Percentiles rank a stretch among this genome's conserved stretches.
phyloP scores from a whole-genome alignment of 2,113 vertebrate genomes.

The Chlorocebus sabaeus region DNA sequence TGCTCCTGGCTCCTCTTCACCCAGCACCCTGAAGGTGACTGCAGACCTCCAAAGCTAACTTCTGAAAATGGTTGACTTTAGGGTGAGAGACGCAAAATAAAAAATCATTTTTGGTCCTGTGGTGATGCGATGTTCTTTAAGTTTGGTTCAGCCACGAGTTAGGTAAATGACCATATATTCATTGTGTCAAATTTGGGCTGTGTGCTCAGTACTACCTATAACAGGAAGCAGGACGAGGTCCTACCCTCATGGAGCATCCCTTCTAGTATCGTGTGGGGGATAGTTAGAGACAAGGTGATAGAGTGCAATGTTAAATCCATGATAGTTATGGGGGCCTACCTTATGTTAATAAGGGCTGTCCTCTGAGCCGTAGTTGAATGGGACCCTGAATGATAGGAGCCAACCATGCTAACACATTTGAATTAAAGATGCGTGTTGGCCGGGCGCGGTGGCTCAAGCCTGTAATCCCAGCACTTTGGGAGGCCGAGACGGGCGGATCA shows the following conservation, averaged over 20 bases:
- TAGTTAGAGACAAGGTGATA: not conserved
- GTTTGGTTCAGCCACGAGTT: not conserved
- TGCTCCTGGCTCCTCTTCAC: not conserved
- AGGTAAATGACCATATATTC: not conserved
- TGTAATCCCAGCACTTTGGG: too few relatives aligned
- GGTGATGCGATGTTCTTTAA: not conserved
- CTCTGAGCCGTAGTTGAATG: not conserved
- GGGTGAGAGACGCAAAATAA: not conserved
- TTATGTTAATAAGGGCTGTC: not conserved
- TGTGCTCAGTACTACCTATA: not conserved
- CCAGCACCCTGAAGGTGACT: not conserved
- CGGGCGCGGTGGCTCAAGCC: too few relatives aligned
- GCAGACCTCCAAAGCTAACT: not conserved
- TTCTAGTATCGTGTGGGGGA: not conserved
- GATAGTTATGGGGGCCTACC: not conserved
- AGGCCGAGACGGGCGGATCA: too few relatives aligned
- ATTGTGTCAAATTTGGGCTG: not conserved
- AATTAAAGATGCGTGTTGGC: not conserved
- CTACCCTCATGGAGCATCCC: not conserved
- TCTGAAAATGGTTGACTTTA: not conserved
- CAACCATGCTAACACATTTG: not conserved
- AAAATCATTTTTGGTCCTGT: not conserved
- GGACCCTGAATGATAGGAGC: not conserved
- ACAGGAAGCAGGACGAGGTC: not conserved
- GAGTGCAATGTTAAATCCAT: too few relatives aligned